A percentile compares a stretch with the other conserved stretches of the same genome.
Conservation (phyloP, 2,797 vertebrate species). For the Sebastes kiyomatsui region DNA sequence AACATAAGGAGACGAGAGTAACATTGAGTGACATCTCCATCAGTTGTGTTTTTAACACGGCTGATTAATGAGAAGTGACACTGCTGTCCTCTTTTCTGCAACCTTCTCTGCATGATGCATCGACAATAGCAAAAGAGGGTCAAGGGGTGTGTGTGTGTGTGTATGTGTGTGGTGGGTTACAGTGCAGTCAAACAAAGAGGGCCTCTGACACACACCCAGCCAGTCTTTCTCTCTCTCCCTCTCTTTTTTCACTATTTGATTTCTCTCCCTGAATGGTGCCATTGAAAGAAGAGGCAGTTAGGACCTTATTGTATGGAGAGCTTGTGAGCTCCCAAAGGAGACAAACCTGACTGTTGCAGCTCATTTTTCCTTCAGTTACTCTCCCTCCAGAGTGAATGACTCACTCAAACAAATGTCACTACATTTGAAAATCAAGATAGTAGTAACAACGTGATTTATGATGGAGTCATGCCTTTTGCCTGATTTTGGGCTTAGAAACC, state of each 20-base stretch:
- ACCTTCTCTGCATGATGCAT: conserved; percentile 38
- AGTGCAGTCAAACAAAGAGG: conserved; percentile 73
- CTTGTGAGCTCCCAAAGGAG: conserved; percentile 52
- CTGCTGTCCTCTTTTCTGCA: conserved; percentile 54
- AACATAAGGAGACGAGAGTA: conserved; percentile 4
- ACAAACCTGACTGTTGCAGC: conserved; percentile 51
- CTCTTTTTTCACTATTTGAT: conserved; percentile 36
- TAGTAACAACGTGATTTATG: conserved; percentile 26
- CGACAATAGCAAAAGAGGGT: conserved; percentile 61
- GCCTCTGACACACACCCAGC: conserved; percentile 71
- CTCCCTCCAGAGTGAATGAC: conserved; percentile 19
- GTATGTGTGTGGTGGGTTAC: conserved; percentile 37
- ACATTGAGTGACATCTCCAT: conserved; percentile 29
- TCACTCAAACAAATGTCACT: conserved; percentile 11
- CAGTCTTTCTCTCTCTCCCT: conserved; percentile 29
- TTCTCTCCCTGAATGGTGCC: conserved; percentile 58
- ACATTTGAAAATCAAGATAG: conserved; percentile 34
- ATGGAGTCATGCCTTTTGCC: conserved; percentile 12
- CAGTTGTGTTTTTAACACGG: conserved; percentile 21
- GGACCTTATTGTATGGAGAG: conserved; percentile 48
- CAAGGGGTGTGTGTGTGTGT: conserved; percentile 27
- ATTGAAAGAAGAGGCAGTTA: conserved; percentile 69
- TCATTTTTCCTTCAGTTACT: conserved; percentile 50
- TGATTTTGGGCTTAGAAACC: conserved; percentile 29
- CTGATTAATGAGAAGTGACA: conserved; percentile 64